Evolutionary conservation across 1,140 invertebrate genomes (phyloP), one percentile per base, ranked within the genome.

Genomic region (Druon quercuslanigerum): DNA sequence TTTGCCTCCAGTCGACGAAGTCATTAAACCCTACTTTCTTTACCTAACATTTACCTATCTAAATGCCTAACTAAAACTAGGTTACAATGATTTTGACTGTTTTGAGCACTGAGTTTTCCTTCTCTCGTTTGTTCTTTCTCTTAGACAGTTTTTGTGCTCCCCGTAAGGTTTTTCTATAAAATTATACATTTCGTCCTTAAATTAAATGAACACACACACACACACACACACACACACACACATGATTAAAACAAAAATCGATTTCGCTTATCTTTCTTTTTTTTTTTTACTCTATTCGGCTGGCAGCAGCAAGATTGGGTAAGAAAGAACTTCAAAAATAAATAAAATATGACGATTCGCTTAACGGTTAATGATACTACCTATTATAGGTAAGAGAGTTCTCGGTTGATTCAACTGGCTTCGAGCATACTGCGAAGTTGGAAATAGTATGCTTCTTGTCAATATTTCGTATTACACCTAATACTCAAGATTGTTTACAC

Each of bases 1-100:
- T 46, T 46, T 46, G 12, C 40, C 6, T 60, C 60, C 7, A 66
- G 60, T 40, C 60, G 14, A 66, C 25, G 25, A 66, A 25, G 25
- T 66, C 25, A 40, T n/a, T 66, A 33, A 66, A 66, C 46, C 60
- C 60, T 66, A 40, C 60, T 66, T 66, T 66, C 60, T 66, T 66
- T 66, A 66, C 60, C 60, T 66, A 40, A 66, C 60, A 66, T 66
- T 66, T 33, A 66, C 14, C 60, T 40, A 66, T 66, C 60, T 46
- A 66, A 66, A 66, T 66, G 6, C 40, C 60, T 66, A 66, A 66
- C 33, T 66, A 66, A 66, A 66, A 66, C 60, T 66, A 66, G 60
- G 40, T 66, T 40, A 66, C n/a, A 66, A 40, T 66, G n/a, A 66
- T 46, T 66, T 66, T 66, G 60, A 66, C 60, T 40, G 60, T n/a